Base-by-base conservation (phyloP, 2,888 invertebrate genomes). In the Chrysolina haemoptera region DNA sequence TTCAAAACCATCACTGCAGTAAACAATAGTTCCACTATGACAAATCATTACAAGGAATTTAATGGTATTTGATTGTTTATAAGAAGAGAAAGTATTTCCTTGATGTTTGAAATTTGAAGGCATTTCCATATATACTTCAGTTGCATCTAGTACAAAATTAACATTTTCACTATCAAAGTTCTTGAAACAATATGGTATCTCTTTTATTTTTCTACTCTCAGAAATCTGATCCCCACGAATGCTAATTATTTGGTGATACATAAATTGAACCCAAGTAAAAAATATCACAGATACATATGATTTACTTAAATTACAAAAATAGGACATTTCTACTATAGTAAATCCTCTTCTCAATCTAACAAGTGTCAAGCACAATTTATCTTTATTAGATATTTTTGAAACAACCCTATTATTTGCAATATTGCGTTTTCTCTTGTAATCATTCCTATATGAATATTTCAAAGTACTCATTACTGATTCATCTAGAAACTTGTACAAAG, bases 401-500 rank as follows among this genome's bases (percentile, higher is more conserved):
- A 27, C 5, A 27, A 27, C 27, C 27, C 27, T 27, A 27, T 27
- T 27, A 3, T 27, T 27, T 27, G 1, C 27, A 27, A 27, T 27
- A 27, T 27, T 27, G 27, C n/a, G n/a, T 27, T 27, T 27, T 27
- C 27, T 27, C 27, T 27, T 27, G 27, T 27, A 27, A 27, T 27
- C 5, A 27, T 27, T 3, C 27, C 5, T 27, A 5, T 53, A 53
- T 14, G n/a, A 53, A 11, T 10, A 53, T 53, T 53, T 53, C 53
- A 53, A 53, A 10, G 11, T 53, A 53, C n/a, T n/a, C 53, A 53
- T 53, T 9, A 59, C 3, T 18, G 59, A 20, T 20, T 59, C 59
- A 59, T 59, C 59, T 22, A 59, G 2, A 20, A 59, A 59, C 22
- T 59, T 59, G 8, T 20, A 59, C 20, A 20, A 59, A 20, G 59